Evolutionary conservation across 2,797 vertebrate species (phyloP).

Genomic region (Leptatherina wallacei): DNA sequence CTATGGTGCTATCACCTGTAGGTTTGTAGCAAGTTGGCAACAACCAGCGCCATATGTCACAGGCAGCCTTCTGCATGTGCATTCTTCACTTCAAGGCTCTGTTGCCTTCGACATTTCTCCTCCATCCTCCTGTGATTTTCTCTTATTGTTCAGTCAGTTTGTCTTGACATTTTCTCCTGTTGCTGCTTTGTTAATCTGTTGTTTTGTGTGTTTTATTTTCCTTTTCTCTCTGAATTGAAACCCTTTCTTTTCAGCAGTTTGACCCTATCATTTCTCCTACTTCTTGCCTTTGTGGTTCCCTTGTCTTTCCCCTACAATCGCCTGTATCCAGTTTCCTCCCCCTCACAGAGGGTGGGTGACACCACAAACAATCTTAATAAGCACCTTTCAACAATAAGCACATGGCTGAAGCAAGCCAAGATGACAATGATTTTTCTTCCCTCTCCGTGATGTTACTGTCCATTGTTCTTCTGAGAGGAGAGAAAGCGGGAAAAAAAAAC

Average conservation of each 20-base stretch:
- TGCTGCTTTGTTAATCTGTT: constrained; percentile 35
- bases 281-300: constrained; percentile 15
- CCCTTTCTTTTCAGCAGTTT: constrained; percentile 13
- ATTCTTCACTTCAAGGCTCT: constrained; percentile 51
- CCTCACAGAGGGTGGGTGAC: constrained; percentile 48
- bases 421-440: constrained; percentile 68
- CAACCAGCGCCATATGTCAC: constrained; percentile 76
- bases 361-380: constrained; percentile 76
- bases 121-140: constrained; percentile 31
- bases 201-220: constrained; percentile 1
- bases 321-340: constrained; percentile 36
- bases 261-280: constrained; percentile 29
- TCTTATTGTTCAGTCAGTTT: constrained; percentile 38
- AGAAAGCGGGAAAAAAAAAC: constrained; percentile 14
- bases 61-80: constrained; percentile 52
- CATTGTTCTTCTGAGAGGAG: constrained; percentile 36
- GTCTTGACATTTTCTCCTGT: constrained; percentile 14
- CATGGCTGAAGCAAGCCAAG: constrained; percentile 51
- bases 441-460: constrained; percentile 50
- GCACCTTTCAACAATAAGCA: constrained; percentile 76
- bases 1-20: constrained; percentile 85
- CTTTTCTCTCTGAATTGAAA: constrained; percentile 17
- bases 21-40: constrained; percentile 78
- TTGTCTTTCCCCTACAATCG: constrained; percentile 27
- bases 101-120: constrained; percentile 32